Evolutionary conservation across 2,113 vertebrate species (phyloP).

Genomic region (Rostratula benghalensis): DNA sequence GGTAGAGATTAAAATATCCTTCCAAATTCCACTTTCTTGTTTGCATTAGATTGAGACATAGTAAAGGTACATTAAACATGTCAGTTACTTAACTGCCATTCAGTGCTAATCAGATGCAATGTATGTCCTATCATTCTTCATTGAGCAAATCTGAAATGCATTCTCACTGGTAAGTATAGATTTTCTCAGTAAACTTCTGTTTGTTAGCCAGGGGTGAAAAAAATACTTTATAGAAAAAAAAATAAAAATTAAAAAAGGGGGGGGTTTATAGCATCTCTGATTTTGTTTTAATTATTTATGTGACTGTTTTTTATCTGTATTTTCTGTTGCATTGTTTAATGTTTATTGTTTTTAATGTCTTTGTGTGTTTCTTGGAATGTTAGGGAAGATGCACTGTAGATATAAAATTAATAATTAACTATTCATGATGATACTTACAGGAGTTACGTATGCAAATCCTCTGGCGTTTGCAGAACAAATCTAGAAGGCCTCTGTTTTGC

Average conservation of each 20-base stretch:
- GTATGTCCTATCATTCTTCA: background rate
- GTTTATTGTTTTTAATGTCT: constrained; percentile 26
- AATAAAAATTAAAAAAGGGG: background rate
- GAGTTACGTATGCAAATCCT: background rate
- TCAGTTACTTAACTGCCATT: constrained; percentile 1
- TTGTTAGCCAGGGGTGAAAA: background rate
- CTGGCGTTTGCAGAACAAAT: background rate
- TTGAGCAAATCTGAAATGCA: background rate
- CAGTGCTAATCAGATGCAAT: background rate
- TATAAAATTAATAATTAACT: constrained; percentile 40
- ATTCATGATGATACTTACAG: background rate
- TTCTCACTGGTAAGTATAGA: background rate
- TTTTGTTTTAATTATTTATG: constrained; percentile 29
- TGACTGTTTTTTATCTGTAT: background rate
- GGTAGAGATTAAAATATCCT: background rate
- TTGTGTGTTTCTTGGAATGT: background rate
- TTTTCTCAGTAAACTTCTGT: constrained; percentile 1
- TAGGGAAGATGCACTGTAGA: background rate
- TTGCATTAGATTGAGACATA: background rate
- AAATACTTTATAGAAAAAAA: background rate
- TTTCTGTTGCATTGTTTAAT: constrained; percentile 18
- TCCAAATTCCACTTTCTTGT: background rate
- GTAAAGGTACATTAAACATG: background rate
- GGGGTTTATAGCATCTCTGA: background rate
- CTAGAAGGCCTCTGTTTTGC: background rate